These are phyloP conservation scores for Eptesicus fuscus DNA, from an alignment of 2,113 vertebrate species.

Conservation along the genomic window DNA sequence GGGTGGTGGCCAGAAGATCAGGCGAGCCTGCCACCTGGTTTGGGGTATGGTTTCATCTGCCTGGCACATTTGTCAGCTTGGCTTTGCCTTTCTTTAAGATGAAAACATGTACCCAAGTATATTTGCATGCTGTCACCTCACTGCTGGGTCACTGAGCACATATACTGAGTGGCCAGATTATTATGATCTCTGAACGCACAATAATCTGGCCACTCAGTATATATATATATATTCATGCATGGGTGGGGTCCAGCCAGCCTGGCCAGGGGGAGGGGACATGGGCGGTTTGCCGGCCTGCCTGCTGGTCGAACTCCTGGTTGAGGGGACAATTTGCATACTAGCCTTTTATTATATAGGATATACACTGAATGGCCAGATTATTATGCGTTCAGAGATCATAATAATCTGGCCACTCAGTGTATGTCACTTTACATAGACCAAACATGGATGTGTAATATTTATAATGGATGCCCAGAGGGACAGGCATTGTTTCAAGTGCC, in stretches of 20 bases:
- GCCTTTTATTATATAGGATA: too few relatives aligned
- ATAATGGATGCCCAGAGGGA: not conserved
- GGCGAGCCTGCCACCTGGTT: conserved; percentile 46
- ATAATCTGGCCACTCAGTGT: too few relatives aligned
- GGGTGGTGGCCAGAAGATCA: conserved; percentile 30
- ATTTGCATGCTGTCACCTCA: not conserved
- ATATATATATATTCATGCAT: too few relatives aligned
- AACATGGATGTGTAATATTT: not conserved
- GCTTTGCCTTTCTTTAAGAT: not conserved
- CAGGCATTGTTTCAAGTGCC: not conserved
- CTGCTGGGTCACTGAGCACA: not conserved
- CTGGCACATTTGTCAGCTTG: not conserved
- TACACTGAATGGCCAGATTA: too few relatives aligned
- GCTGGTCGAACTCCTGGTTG: too few relatives aligned
- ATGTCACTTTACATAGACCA: not conserved
- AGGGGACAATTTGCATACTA: too few relatives aligned
- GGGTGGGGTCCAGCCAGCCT: too few relatives aligned
- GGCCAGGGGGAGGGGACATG: too few relatives aligned
- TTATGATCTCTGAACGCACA: too few relatives aligned
- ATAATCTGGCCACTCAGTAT: too few relatives aligned
- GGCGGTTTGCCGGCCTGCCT: too few relatives aligned
- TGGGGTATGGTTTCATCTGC: conserved; percentile 39
- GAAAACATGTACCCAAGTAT: not conserved
- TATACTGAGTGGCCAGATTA: not conserved
- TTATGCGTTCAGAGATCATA: too few relatives aligned